Percentiles rank a stretch among this genome's conserved stretches.
phyloP scores from a whole-genome alignment of 2,797 vertebrate genomes.

The Pantherophis vulpinus region DNA sequence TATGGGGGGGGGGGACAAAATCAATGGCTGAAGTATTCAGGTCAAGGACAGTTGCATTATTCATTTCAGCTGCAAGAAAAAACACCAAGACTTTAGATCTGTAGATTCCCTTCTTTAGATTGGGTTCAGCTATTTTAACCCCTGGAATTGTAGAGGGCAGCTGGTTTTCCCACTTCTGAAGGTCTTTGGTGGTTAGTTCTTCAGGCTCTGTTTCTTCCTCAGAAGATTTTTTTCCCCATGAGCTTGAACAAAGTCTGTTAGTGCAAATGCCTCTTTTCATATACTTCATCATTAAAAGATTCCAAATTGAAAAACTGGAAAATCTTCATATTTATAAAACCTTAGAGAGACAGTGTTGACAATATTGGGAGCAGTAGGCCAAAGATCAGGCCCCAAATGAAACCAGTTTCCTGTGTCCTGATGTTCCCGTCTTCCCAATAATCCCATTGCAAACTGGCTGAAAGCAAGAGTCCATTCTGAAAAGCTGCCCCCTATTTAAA shows the following conservation, averaged over 20 bases:
- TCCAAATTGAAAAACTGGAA: background rate
- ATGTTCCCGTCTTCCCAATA: background rate
- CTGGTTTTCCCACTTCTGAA: background rate
- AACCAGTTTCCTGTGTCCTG: background rate
- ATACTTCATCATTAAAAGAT: background rate
- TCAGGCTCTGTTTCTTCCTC: background rate
- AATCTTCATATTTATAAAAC: background rate
- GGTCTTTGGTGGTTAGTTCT: background rate
- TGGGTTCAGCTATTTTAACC: background rate
- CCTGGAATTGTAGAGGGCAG: background rate
- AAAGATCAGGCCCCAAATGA: background rate
- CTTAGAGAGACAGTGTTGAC: background rate
- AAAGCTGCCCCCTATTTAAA: background rate
- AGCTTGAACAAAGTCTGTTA: background rate
- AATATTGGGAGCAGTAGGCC: background rate
- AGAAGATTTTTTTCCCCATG: background rate
- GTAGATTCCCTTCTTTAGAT: background rate
- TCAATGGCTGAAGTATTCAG: background rate
- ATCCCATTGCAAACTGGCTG: background rate
- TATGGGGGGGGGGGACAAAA: background rate
- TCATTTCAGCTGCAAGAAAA: background rate
- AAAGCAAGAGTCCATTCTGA: background rate
- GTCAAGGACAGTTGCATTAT: background rate
- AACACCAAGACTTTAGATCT: background rate
- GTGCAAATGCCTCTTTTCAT: background rate